Percentiles rank a stretch among this genome's conserved stretches.
Evolutionary conservation across 2,797 vertebrate genomes (phyloP).

Genomic region (Eleutherodactylus coqui): DNA sequence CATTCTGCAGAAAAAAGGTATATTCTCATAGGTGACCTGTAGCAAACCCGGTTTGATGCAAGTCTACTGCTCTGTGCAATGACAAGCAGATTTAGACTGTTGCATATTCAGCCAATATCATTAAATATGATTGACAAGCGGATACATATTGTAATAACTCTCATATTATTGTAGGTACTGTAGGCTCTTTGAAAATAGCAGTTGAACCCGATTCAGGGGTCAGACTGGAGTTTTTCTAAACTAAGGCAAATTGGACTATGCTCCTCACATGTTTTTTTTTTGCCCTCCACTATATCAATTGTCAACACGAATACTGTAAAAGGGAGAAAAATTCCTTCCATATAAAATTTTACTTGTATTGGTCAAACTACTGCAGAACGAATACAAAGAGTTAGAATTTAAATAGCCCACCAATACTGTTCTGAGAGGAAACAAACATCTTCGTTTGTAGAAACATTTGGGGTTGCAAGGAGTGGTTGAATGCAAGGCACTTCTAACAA

Average conservation of each 20-base stretch:
- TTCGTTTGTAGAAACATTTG: not conserved
- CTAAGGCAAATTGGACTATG: not conserved
- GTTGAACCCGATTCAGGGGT: not conserved
- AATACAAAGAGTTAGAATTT: not conserved
- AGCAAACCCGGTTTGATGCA: not conserved
- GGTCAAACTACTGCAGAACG: constrained; percentile 36
- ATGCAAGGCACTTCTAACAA: constrained; percentile 61
- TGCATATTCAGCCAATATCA: not conserved
- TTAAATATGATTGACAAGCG: constrained; percentile 4
- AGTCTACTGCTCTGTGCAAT: not conserved
- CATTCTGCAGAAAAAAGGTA: not conserved
- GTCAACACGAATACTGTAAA: not conserved
- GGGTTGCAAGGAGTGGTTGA: constrained; percentile 25
- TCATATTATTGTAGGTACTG: not conserved
- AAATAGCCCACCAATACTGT: not conserved
- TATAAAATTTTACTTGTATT: constrained; percentile 52
- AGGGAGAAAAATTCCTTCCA: not conserved
- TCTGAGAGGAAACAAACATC: not conserved
- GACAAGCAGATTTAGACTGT: not conserved
- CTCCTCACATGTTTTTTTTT: not conserved
- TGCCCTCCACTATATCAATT: not conserved
- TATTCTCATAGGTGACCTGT: not conserved
- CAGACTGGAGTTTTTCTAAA: not conserved
- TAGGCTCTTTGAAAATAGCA: not conserved
- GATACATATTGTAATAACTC: not conserved